A percentile compares a stretch with the other conserved stretches of the same genome.
phyloP scores from a whole-genome alignment of 1,140 invertebrate species.

The Doryteuthis pealeii region DNA sequence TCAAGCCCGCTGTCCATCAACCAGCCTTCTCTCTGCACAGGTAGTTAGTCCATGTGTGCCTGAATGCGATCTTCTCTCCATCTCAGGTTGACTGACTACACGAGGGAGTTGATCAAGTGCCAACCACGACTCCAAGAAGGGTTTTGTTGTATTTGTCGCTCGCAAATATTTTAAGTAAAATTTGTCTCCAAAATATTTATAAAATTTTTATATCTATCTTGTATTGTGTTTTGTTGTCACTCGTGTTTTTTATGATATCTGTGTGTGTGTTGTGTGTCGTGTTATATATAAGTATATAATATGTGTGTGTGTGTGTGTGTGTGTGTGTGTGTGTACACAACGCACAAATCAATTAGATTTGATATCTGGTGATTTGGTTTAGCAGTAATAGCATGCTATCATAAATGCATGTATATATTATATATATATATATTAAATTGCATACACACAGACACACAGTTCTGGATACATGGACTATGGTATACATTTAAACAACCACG shows the following conservation, averaged over 20 bases:
- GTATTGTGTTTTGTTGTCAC: background rate
- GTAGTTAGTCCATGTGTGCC: background rate
- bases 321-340: no score
- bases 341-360: no score
- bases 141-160: no score
- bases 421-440: background rate
- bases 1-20: background rate
- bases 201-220: no score
- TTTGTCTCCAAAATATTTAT: no score
- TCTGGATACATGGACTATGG: background rate
- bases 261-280: background rate
- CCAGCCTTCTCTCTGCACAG: constrained; percentile 3
- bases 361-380: background rate
- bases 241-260: background rate
- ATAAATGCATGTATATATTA: no score
- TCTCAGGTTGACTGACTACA: background rate
- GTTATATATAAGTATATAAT: background rate
- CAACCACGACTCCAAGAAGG: background rate
- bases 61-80: background rate
- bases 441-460: background rate
- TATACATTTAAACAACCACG: background rate
- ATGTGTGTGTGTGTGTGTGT: no score
- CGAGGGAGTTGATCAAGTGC: background rate
- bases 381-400: no score
- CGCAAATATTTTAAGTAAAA: no score